Conservation (phyloP, 2,113 vertebrate genomes). For the Alouatta palliata region DNA sequence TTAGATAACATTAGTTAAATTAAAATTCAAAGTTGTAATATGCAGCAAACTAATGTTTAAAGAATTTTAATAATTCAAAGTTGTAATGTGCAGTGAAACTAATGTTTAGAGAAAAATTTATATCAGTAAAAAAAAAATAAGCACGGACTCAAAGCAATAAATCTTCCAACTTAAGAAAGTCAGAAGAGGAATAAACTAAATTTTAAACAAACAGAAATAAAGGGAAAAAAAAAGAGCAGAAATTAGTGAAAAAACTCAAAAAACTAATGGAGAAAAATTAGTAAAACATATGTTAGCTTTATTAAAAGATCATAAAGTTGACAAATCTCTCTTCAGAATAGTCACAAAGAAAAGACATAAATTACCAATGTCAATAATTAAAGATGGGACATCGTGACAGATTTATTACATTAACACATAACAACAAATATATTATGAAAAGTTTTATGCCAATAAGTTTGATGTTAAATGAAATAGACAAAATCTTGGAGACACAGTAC, state of each 20-base stretch:
- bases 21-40: not conserved
- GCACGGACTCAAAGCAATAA: not conserved
- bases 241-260: not conserved
- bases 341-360: not conserved
- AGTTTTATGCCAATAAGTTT: not conserved
- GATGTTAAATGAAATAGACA: not conserved
- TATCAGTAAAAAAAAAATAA: not conserved
- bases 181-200: not conserved
- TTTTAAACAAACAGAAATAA: not conserved
- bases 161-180: not conserved
- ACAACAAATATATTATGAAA: not conserved
- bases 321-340: not conserved
- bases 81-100: not conserved
- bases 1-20: not conserved
- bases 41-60: not conserved
- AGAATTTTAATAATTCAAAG: not conserved
- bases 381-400: not conserved
- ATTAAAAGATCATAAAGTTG: not conserved
- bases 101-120: not conserved
- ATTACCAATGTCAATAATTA: not conserved
- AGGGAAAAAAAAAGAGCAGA: not conserved
- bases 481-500: not conserved
- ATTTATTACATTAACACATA: not conserved
- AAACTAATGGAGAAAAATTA: not conserved
- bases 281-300: not conserved